Percentiles rank a stretch among this genome's conserved stretches.
Evolutionary conservation across 2,113 vertebrate genomes (phyloP).

Genomic region (Pollachius pollachius): DNA sequence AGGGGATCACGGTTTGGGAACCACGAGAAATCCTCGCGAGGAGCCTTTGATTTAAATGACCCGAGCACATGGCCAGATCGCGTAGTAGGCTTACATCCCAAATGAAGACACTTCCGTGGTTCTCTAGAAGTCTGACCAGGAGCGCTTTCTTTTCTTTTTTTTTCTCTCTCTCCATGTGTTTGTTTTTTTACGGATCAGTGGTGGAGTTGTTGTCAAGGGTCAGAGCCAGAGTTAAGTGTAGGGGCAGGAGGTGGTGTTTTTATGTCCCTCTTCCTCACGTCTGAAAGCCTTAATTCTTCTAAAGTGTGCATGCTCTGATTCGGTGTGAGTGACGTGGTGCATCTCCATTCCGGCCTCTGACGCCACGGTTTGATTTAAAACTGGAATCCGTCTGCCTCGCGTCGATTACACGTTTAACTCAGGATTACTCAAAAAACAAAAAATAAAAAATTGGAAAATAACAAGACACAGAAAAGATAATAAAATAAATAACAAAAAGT

Average conservation of each 20-base stretch:
- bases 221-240: slow-evolving; percentile 74
- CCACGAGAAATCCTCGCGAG: slow-evolving; percentile 75
- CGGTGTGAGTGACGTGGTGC: slow-evolving; percentile 26
- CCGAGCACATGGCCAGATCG: slow-evolving; percentile 66
- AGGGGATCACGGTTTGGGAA: slow-evolving; percentile 71
- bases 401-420: too few species aligned
- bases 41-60: slow-evolving; percentile 43
- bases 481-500: too few species aligned
- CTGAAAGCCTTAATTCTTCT: slow-evolving; percentile 64
- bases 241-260: slow-evolving; percentile 64
- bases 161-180: slow-evolving; percentile 8
- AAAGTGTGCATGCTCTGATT: slow-evolving; percentile 43
- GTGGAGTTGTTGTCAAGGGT: slow-evolving; percentile 67
- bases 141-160: not conserved
- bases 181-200: slow-evolving; percentile 28
- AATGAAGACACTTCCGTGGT: too few species aligned
- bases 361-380: slow-evolving; percentile 13
- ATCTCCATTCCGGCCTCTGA: not conserved
- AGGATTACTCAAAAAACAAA: too few species aligned
- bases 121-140: too few species aligned
- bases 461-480: too few species aligned
- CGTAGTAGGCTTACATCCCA: not conserved
- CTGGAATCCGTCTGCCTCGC: too few species aligned
- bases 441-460: too few species aligned
- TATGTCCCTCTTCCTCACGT: slow-evolving; percentile 57